A percentile compares a stretch with the other conserved stretches of the same genome.
These are phyloP conservation scores for Pinctada fucata DNA, from an alignment of 2,888 invertebrate genomes.

Conservation along the genomic window DNA sequence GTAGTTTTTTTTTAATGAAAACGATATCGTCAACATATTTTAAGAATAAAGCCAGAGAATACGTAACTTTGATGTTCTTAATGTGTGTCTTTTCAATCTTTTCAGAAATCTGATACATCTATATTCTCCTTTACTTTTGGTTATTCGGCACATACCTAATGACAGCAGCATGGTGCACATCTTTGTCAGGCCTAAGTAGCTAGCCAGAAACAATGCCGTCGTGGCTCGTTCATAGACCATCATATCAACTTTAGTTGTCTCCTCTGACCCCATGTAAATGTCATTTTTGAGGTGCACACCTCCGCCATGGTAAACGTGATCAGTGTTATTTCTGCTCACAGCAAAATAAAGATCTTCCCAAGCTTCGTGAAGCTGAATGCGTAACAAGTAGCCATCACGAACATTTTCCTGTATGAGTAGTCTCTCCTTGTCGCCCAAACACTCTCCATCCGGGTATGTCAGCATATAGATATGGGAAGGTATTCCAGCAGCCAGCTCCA, in stretches of 20 bases:
- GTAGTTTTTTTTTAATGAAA: too few species aligned
- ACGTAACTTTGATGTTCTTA: too few species aligned
- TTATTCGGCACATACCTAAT: slow-evolving; percentile 39
- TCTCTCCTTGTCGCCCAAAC: slow-evolving; percentile 53
- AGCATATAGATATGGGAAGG: slow-evolving; percentile 63
- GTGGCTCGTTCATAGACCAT: slow-evolving; percentile 56
- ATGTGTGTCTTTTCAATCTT: too few species aligned
- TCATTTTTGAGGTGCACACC: slow-evolving; percentile 57
- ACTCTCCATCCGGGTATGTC: slow-evolving; percentile 56
- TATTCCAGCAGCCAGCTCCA: slow-evolving; percentile 60
- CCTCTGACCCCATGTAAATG: slow-evolving; percentile 46
- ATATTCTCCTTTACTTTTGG: too few species aligned
- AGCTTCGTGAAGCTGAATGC: slow-evolving; percentile 53
- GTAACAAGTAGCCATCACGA: slow-evolving; percentile 61
- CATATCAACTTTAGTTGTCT: slow-evolving; percentile 46
- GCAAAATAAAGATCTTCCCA: slow-evolving; percentile 56
- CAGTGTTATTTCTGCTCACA: slow-evolving; percentile 51
- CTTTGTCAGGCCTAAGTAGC: slow-evolving; percentile 50
- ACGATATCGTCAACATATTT: too few species aligned
- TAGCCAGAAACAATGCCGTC: slow-evolving; percentile 58
- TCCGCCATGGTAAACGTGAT: slow-evolving; percentile 55
- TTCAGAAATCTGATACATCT: too few species aligned
- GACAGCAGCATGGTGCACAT: slow-evolving; percentile 58
- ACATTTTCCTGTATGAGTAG: slow-evolving; percentile 59
- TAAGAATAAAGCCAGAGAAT: too few species aligned